Evolutionary conservation across 2,888 invertebrate genomes (phyloP).

Genomic region (Caenorhabditis afra): DNA sequence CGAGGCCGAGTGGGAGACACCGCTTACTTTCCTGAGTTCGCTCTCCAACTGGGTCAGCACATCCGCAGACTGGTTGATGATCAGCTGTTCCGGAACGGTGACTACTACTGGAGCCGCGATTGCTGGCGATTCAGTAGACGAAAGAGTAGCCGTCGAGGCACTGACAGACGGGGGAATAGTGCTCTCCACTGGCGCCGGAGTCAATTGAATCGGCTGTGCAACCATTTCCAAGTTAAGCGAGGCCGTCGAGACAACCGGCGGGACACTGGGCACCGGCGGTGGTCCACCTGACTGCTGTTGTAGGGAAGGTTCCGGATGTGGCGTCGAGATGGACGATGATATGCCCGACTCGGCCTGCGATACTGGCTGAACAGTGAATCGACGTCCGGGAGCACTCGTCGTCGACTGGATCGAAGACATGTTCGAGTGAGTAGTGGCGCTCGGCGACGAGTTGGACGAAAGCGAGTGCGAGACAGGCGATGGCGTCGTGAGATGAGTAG

Average conservation of each 20-base stretch:
- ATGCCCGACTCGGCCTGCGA: slow-evolving; percentile 66
- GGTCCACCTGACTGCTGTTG: slow-evolving; percentile 17
- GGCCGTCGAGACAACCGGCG: slow-evolving; percentile 48
- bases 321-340: slow-evolving; percentile 64
- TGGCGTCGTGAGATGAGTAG: slow-evolving; percentile 46
- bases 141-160: slow-evolving; percentile 38
- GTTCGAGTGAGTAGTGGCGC: slow-evolving; percentile 68
- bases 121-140: background rate
- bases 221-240: slow-evolving; percentile 28
- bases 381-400: slow-evolving; percentile 51
- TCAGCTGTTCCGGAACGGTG: background rate
- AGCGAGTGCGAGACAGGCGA: slow-evolving; percentile 60
- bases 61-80: slow-evolving; percentile 35
- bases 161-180: slow-evolving; percentile 20
- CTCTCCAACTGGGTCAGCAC: slow-evolving; percentile 51
- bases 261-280: slow-evolving; percentile 58
- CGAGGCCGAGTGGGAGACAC: slow-evolving; percentile 55
- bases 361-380: slow-evolving; percentile 66
- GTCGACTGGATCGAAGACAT: slow-evolving; percentile 64
- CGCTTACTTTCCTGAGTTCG: slow-evolving; percentile 56
- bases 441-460: slow-evolving; percentile 66
- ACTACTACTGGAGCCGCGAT: background rate
- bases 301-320: slow-evolving; percentile 29
- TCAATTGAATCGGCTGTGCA: slow-evolving; percentile 1
- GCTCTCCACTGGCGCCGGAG: background rate